These are phyloP conservation scores for Bombus balteatus DNA, from an alignment of 1,140 invertebrate species.

Conservation along the genomic window DNA sequence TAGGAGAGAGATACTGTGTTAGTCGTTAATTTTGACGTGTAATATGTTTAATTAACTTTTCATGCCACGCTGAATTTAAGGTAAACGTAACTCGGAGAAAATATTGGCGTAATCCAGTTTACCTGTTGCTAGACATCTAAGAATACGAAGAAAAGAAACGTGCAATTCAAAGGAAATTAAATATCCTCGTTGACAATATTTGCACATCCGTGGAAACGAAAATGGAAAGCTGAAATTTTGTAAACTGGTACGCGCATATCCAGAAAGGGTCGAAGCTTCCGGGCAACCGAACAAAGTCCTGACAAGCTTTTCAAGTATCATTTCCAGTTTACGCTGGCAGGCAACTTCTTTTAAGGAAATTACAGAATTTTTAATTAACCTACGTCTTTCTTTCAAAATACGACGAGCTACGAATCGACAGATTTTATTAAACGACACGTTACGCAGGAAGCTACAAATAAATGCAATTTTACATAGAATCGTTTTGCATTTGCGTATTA, in stretches of 20 bases:
- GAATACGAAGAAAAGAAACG: neutral
- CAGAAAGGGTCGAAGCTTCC: neutral
- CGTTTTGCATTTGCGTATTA: no score
- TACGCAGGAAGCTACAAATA: no score
- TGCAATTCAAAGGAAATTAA: neutral
- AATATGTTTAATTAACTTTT: neutral
- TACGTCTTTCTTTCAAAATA: no score
- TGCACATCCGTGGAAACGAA: no score
- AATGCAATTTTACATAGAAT: no score
- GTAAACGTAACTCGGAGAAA: neutral
- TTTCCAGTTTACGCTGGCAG: neutral
- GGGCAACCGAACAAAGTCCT: neutral
- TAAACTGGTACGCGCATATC: neutral
- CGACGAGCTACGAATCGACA: no score
- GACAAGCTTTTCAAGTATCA: neutral
- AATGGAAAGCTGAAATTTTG: neutral
- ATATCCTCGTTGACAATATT: neutral
- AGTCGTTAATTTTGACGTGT: neutral
- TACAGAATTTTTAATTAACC: no score
- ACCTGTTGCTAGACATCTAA: slow-evolving; percentile 23
- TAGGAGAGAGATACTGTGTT: neutral
- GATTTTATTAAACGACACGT: no score
- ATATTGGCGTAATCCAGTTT: slow-evolving; percentile 5
- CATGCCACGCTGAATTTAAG: neutral
- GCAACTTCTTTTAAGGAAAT: no score